These are phyloP conservation scores for Nasonovia ribisnigri DNA, from an alignment of 2,888 invertebrate species.

Conservation along the genomic window DNA sequence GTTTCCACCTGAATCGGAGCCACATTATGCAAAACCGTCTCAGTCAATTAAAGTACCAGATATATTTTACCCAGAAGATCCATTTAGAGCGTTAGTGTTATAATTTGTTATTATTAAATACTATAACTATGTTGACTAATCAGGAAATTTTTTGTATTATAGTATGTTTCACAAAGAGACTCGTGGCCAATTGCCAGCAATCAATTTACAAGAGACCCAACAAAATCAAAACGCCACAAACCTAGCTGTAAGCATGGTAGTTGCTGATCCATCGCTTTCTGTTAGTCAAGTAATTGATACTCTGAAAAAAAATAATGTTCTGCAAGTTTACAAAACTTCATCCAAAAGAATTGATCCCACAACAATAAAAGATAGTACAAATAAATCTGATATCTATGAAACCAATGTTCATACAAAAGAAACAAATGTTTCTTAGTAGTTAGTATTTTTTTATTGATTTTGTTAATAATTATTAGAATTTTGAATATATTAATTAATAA, in stretches of 20 bases:
- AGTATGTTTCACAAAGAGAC: slow-evolving; percentile 46
- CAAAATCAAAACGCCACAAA: slow-evolving; percentile 42
- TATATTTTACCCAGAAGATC: slow-evolving; percentile 89
- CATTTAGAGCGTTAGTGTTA: slow-evolving; percentile 81
- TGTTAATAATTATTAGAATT: neutral
- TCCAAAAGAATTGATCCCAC: neutral
- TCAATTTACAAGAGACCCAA: slow-evolving; percentile 10
- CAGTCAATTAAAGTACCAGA: slow-evolving; percentile 76
- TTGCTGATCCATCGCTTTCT: neutral
- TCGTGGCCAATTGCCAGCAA: neutral
- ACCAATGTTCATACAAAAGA: neutral
- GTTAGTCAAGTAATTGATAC: slow-evolving; percentile 4
- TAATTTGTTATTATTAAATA: neutral
- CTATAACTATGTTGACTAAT: neutral
- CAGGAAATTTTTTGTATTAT: neutral
- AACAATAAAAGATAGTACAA: neutral
- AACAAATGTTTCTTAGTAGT: neutral
- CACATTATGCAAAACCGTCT: slow-evolving; percentile 79
- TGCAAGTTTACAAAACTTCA: slow-evolving; percentile 1
- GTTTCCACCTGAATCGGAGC: slow-evolving; percentile 90
- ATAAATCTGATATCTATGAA: neutral
- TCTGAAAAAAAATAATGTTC: slow-evolving; percentile 9
- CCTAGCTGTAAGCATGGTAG: slow-evolving; percentile 8
- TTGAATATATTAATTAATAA: neutral
- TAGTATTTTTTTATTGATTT: neutral